Evolutionary conservation across 2,797 vertebrate species (phyloP).

Genomic region (Anguilla megastoma): DNA sequence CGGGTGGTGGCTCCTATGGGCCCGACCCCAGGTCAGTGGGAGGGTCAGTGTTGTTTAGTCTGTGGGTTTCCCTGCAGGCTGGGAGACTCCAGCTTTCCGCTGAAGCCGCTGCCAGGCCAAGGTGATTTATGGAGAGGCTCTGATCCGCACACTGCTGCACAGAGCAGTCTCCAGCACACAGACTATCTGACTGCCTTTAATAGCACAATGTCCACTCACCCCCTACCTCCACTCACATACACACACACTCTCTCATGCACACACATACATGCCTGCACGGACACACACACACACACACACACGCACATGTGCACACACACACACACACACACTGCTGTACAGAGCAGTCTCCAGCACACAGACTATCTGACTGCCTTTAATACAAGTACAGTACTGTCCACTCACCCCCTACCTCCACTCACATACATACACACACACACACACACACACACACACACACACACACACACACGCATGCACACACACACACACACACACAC

Average conservation of each 20-base stretch:
- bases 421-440: neutral
- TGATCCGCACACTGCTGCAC: slow-evolving; percentile 51
- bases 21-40: slow-evolving; percentile 59
- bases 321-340: no score
- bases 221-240: neutral
- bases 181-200: no score
- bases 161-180: no score
- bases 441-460: neutral
- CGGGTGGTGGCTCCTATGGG: slow-evolving; percentile 65
- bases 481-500: neutral
- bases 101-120: slow-evolving; percentile 37
- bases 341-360: neutral
- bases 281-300: no score
- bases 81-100: slow-evolving; percentile 61
- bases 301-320: no score
- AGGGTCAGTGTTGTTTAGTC: slow-evolving; percentile 74
- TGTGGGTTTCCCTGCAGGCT: slow-evolving; percentile 54
- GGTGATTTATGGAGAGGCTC: slow-evolving; percentile 64
- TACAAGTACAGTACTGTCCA: neutral
- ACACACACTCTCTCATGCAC: neutral
- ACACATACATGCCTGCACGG: neutral
- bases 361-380: neutral
- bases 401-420: neutral
- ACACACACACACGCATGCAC: neutral
- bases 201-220: no score